Base-by-base conservation (phyloP, 2,888 invertebrate genomes). In the Drosophila leonis region DNA sequence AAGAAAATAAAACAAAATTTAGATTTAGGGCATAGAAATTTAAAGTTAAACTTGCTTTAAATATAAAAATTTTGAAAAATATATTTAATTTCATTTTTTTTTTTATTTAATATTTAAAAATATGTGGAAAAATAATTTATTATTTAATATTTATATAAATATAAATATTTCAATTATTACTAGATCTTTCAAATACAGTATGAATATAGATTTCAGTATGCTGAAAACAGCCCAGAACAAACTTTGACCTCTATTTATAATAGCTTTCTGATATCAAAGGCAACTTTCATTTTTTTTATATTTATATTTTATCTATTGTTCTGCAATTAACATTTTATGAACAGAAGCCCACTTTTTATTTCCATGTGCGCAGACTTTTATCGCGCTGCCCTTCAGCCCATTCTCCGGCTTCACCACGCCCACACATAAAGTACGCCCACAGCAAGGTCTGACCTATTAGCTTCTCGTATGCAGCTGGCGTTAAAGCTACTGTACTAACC, bases 391-490 rank as follows among this genome's bases (percentile, higher is more conserved):
- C 20, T 31, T 31, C 44, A 27, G 51, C 42, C 48, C 49, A 12
- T 42, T 39, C 15, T 27, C 15, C 3, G 46, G 9, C 13, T 9
- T 31, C n/a, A 1, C 12, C 29, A 24, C 33, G 49, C 62, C 41
- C 20, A 44, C 35, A 13, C 29, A 37, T n/a, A 41, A 27, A 8
- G 15, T 31, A 20, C 29, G 12, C 46, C 20, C 49, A 52, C 39
- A 27, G 55, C 35, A 24, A 57, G 29, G 49, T 60, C n/a, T 74
- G 60, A 73, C 42, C 79, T 65, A 37, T 54, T 15, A 20, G n/a
- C 44, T 27, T 24, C 55, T 27, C 27, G 39, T 31, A 39, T n/a
- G 24, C 39, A 64, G n/a, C 31, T 44, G 60, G n/a, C 71, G 42
- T 57, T 51, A 65, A 49, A 37, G 55, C n/a, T 35, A 27, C 39